phyloP scores from a whole-genome alignment of 2,113 vertebrate genomes.

The Mobula hypostoma region DNA sequence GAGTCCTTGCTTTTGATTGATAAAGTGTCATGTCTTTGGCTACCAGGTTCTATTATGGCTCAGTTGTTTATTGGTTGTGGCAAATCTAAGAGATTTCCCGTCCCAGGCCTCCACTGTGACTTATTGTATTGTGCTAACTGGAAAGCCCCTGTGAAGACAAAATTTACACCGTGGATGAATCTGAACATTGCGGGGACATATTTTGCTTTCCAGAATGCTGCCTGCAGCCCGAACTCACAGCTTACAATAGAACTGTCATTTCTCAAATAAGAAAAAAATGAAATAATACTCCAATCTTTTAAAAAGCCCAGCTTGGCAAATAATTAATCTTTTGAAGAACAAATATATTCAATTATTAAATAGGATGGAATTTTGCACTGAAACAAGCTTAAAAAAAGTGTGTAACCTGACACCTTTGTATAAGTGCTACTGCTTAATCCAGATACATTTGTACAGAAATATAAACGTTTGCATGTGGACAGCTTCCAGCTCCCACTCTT shows the following conservation, averaged over 20 bases:
- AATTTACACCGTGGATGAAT: not conserved
- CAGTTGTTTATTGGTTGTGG: not conserved
- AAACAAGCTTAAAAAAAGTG: constrained; percentile 37
- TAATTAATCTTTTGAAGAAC: constrained; percentile 31
- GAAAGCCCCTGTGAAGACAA: not conserved
- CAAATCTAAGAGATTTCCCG: not conserved
- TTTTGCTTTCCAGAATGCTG: constrained; percentile 15
- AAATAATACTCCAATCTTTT: constrained; percentile 32
- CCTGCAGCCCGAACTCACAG: constrained; percentile 34
- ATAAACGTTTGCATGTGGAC: constrained; percentile 43
- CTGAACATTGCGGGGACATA: not conserved
- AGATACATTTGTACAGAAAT: constrained; percentile 43
- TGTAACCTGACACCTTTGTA: constrained; percentile 45
- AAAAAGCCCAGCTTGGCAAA: constrained; percentile 36
- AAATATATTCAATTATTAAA: constrained; percentile 38
- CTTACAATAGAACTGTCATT: constrained; percentile 20
- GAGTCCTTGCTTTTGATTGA: not conserved
- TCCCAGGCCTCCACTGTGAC: not conserved
- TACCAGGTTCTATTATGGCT: not conserved
- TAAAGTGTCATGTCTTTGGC: not conserved
- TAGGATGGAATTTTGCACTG: constrained; percentile 35
- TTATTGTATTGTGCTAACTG: not conserved
- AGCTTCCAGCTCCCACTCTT: constrained; percentile 45
- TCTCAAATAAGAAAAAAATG: constrained; percentile 10
- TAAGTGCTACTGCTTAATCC: constrained; percentile 42